phyloP scores from a whole-genome alignment of 1,140 invertebrate species.

The Tetragonula clypearis region DNA sequence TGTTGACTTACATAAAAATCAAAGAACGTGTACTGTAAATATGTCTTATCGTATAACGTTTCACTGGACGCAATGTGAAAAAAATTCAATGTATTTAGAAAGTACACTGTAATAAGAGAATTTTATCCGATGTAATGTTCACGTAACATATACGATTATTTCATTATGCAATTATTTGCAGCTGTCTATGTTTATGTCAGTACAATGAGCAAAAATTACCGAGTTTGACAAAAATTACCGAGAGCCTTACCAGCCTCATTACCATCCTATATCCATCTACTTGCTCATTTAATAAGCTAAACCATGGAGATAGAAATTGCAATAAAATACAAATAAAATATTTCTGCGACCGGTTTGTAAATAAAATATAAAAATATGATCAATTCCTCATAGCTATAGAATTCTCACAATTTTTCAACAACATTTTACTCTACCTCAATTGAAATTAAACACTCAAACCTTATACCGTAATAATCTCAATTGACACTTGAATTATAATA shows the following conservation, averaged over 20 bases:
- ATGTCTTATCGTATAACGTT: neutral
- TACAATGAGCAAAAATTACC: neutral
- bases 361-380: neutral
- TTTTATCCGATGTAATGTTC: neutral
- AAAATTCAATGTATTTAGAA: neutral
- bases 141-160: neutral
- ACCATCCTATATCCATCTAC: neutral
- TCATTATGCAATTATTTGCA: neutral
- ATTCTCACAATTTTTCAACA: rapidly evolving
- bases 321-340: neutral
- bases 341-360: neutral
- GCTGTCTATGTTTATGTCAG: neutral
- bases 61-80: neutral
- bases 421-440: neutral
- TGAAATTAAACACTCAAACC: neutral
- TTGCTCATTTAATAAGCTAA: neutral
- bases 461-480: neutral
- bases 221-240: neutral
- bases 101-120: neutral
- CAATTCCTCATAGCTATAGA: neutral
- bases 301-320: neutral
- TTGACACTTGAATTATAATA: neutral
- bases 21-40: neutral
- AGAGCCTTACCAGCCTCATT: neutral
- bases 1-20: neutral